These are phyloP conservation scores for Planiliza haematocheilus DNA, from an alignment of 2,113 vertebrate genomes.

Conservation along the genomic window DNA sequence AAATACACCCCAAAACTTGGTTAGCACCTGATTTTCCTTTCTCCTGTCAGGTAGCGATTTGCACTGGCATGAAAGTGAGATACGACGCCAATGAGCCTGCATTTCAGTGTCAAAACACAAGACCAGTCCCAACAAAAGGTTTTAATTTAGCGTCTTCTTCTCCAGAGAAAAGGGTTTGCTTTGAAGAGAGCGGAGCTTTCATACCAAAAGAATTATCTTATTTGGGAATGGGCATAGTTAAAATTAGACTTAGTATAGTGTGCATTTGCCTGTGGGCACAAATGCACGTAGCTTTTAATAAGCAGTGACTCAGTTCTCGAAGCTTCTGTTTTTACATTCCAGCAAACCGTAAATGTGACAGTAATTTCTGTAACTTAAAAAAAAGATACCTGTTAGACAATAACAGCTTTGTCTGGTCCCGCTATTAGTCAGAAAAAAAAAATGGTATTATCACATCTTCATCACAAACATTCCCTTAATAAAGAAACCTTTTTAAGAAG, in stretches of 20 bases:
- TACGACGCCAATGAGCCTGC: not conserved
- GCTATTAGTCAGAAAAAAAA: not conserved
- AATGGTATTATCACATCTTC: not conserved
- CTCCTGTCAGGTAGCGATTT: constrained; percentile 13
- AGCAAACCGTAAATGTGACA: not conserved
- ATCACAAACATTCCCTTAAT: not conserved
- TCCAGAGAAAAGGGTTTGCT: not conserved
- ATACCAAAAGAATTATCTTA: constrained; percentile 16
- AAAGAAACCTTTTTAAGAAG: not conserved
- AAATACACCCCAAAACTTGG: no score
- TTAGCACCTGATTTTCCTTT: no score
- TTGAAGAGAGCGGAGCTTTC: constrained; percentile 12
- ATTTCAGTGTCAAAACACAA: not conserved
- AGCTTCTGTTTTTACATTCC: constrained; percentile 7
- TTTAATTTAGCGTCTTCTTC: constrained; percentile 15
- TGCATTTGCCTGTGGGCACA: constrained; percentile 1
- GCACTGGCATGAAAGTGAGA: not conserved
- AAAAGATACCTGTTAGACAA: not conserved
- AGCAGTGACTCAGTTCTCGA: constrained; percentile 16
- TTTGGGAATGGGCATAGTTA: constrained; percentile 8
- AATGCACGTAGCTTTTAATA: constrained; percentile 27
- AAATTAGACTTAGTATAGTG: constrained; percentile 9
- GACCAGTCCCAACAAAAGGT: not conserved
- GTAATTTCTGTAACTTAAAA: not conserved
- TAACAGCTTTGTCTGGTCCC: constrained; percentile 1